These are phyloP conservation scores for Potorous gilbertii DNA, from an alignment of 2,797 vertebrate genomes.

Conservation along the genomic window DNA sequence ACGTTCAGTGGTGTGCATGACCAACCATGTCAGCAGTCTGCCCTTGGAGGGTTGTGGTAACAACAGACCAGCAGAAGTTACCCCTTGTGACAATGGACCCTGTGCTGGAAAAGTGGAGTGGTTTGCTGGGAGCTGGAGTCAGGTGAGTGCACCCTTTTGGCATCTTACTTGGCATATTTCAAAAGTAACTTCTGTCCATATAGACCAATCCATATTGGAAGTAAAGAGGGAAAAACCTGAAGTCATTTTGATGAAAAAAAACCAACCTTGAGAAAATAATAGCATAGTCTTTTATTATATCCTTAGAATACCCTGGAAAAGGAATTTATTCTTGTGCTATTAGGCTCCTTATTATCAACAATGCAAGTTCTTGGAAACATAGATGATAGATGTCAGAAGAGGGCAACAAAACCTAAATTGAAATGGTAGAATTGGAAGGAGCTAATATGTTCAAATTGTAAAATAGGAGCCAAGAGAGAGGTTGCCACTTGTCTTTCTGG, in stretches of 20 bases:
- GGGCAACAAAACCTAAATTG: not conserved
- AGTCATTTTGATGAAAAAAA: not conserved
- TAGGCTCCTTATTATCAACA: not conserved
- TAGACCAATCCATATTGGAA: not conserved
- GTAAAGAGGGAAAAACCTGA: not conserved
- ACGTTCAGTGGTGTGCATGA: slow-evolving; percentile 92
- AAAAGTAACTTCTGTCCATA: not conserved
- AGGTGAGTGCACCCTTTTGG: slow-evolving; percentile 85
- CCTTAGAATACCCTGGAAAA: not conserved
- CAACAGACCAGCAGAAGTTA: slow-evolving; percentile 88
- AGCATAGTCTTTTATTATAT: not conserved
- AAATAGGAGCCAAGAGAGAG: not conserved
- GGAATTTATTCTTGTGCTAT: not conserved
- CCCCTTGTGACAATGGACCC: slow-evolving; percentile 91
- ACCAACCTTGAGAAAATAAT: not conserved
- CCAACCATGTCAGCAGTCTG: slow-evolving; percentile 92
- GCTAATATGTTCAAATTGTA: not conserved
- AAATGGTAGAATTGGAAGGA: not conserved
- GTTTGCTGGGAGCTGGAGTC: slow-evolving; percentile 96
- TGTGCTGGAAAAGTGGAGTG: slow-evolving; percentile 94
- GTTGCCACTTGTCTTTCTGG: not conserved
- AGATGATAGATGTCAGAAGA: not conserved
- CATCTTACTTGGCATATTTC: not conserved
- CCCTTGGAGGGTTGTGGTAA: slow-evolving; percentile 94
- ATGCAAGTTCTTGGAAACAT: not conserved